Evolutionary conservation across 2,888 invertebrate genomes (phyloP).

Genomic region (Lasioglossum lativentre): DNA sequence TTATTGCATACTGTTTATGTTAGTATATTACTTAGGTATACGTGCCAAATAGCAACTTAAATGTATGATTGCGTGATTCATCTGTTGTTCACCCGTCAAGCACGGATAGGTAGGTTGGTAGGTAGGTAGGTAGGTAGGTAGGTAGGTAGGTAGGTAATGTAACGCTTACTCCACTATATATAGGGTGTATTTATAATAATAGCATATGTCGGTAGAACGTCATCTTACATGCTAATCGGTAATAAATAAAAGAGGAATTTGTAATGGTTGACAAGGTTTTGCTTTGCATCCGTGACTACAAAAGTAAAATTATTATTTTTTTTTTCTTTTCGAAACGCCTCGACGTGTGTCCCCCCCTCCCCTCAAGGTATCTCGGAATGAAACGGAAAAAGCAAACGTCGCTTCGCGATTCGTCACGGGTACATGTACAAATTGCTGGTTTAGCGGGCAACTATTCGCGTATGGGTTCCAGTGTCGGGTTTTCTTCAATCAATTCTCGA

Average conservation of each 20-base stretch:
- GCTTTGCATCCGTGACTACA: constrained; percentile 67
- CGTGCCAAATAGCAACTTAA: constrained; percentile 85
- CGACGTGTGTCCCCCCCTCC: constrained; percentile 20
- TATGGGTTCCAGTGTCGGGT: constrained; percentile 43
- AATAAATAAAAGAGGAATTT: constrained; percentile 81
- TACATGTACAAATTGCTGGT: constrained; percentile 60
- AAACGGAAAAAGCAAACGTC: constrained; percentile 61
- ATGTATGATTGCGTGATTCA: constrained; percentile 84
- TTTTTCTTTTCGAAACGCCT: constrained; percentile 23
- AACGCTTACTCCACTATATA: constrained; percentile 83
- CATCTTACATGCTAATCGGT: constrained; percentile 83
- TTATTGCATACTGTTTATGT: constrained; percentile 85
- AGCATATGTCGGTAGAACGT: constrained; percentile 84
- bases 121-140: constrained; percentile 55
- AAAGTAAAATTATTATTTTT: constrained; percentile 46
- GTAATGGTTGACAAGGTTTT: constrained; percentile 75
- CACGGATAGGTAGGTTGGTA: constrained; percentile 69
- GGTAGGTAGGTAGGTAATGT: constrained; percentile 75
- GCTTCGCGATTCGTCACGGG: constrained; percentile 68
- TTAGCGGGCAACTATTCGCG: constrained; percentile 56
- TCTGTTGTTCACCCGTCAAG: constrained; percentile 81
- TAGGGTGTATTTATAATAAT: constrained; percentile 84
- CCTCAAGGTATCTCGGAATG: constrained; percentile 40
- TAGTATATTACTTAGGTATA: constrained; percentile 84
- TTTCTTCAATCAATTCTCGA: constrained; percentile 75